Evolutionary conservation across 2,113 vertebrate species (phyloP).

Genomic region (Pheucticus melanocephalus): DNA sequence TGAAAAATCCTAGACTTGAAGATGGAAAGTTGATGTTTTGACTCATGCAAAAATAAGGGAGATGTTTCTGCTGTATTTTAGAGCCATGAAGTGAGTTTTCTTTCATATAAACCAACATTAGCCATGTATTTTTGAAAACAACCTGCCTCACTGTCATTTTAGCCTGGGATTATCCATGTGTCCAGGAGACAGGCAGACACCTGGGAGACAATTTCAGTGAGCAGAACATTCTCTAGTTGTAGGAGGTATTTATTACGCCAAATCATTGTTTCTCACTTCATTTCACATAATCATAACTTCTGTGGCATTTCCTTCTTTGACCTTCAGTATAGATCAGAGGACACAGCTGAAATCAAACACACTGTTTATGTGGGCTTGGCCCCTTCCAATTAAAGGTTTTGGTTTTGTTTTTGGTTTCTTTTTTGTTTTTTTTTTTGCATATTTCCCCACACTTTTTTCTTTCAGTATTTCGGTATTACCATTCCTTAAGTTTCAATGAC

Average conservation of each 20-base stretch:
- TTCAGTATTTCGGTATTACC: constrained; percentile 4
- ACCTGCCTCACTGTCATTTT: constrained; percentile 58
- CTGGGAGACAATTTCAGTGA: constrained; percentile 49
- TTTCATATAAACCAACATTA: constrained; percentile 19
- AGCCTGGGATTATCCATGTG: constrained; percentile 32
- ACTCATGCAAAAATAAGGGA: constrained; percentile 4
- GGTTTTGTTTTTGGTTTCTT: no score
- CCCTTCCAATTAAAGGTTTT: constrained; percentile 46
- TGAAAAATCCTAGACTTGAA: constrained; percentile 1
- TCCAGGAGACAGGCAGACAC: constrained; percentile 40
- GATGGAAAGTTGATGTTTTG: constrained; percentile 42
- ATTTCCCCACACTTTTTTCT: not conserved
- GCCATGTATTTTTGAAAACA: constrained; percentile 61
- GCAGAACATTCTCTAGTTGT: constrained; percentile 57
- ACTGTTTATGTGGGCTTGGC: constrained; percentile 47
- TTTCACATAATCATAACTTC: constrained; percentile 76
- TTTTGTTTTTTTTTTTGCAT: not conserved
- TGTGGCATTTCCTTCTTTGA: constrained; percentile 65
- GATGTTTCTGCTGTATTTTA: constrained; percentile 33
- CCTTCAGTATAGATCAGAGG: constrained; percentile 72
- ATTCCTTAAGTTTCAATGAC: not conserved
- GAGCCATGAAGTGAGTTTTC: not conserved
- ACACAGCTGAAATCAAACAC: constrained; percentile 61
- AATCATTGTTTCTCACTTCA: constrained; percentile 75
- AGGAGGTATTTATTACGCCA: constrained; percentile 67